Evolutionary conservation across 2,113 vertebrate genomes (phyloP).

Genomic region (Oreotrochilus melanogaster): DNA sequence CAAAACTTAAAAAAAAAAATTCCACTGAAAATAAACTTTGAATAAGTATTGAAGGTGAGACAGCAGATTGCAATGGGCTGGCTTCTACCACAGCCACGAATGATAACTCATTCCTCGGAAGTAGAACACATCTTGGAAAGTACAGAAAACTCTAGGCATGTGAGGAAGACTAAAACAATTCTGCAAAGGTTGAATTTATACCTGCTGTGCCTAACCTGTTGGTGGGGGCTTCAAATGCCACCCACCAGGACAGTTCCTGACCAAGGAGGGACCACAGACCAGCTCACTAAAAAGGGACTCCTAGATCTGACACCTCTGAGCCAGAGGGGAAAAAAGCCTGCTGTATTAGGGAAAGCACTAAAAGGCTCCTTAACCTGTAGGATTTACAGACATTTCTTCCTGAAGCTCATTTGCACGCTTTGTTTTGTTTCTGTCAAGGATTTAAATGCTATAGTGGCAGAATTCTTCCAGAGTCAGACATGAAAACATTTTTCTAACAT

Average conservation of each 20-base stretch:
- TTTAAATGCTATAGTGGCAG: not conserved
- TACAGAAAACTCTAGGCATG: not conserved
- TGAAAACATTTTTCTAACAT: not conserved
- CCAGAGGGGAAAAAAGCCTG: not conserved
- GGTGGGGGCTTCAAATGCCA: not conserved
- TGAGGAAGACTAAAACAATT: not conserved
- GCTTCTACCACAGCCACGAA: not conserved
- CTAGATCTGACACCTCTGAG: not conserved
- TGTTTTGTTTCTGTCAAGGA: not conserved
- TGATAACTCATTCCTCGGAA: not conserved
- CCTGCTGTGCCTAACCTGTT: not conserved
- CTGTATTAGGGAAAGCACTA: not conserved
- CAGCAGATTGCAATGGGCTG: not conserved
- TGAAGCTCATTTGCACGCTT: not conserved
- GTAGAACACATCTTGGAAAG: not conserved
- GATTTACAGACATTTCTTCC: not conserved
- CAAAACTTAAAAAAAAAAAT: not conserved
- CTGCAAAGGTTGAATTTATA: not conserved
- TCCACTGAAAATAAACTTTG: not conserved
- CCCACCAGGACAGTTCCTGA: fast-evolving
- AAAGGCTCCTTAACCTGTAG: not conserved
- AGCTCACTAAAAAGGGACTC: not conserved
- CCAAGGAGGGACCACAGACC: fast-evolving
- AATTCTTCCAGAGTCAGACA: not conserved
- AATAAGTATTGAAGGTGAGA: not conserved